phyloP scores from a whole-genome alignment of 1,140 invertebrate species.

The Apis cerana region DNA sequence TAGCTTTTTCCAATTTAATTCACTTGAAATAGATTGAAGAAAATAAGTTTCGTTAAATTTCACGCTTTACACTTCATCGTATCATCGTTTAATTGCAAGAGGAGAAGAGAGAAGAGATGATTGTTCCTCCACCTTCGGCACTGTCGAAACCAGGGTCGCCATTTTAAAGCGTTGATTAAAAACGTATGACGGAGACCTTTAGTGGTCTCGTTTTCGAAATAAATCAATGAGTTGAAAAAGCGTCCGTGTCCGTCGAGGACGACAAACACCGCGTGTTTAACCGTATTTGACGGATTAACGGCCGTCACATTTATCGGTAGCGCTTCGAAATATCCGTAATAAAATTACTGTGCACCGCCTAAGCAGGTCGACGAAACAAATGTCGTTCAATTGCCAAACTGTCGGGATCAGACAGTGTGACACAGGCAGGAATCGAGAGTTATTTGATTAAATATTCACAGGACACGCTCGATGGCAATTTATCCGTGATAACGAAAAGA shows the following conservation, averaged over 20 bases:
- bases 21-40: not conserved
- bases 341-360: constrained; percentile 5
- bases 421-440: constrained; percentile 3
- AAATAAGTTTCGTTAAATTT: not conserved
- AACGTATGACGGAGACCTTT: not conserved
- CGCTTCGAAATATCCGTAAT: not conserved
- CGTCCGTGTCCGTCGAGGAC: not conserved
- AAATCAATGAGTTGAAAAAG: constrained; percentile 7
- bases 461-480: constrained; percentile 3
- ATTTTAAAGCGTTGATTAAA: constrained; percentile 16
- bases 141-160: not conserved
- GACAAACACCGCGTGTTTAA: constrained; percentile 33
- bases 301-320: constrained; percentile 20
- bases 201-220: not conserved
- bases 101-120: no score
- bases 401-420: not conserved
- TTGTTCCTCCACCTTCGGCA: no score
- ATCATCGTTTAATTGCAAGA: not conserved
- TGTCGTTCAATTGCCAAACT: constrained; percentile 17
- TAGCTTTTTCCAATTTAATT: not conserved
- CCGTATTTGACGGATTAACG: constrained; percentile 38
- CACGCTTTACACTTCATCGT: not conserved
- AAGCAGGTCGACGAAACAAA: constrained; percentile 28
- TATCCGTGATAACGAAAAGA: constrained; percentile 11
- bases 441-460: constrained; percentile 43